Conservation (phyloP, 2,113 vertebrate genomes). For the Ia io region DNA sequence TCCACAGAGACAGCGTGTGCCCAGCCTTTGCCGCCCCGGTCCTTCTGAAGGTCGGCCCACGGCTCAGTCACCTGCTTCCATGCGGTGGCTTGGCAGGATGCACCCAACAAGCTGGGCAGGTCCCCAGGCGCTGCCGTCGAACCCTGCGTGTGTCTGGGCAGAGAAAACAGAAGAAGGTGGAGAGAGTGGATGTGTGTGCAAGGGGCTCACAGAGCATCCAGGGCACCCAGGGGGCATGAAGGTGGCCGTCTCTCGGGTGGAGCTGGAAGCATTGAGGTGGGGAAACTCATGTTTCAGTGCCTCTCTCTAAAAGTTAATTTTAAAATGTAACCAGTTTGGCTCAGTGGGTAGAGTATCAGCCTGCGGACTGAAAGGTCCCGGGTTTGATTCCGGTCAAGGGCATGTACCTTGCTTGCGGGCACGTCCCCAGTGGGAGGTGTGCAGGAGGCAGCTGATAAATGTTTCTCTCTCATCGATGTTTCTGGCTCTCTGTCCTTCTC, state of each 20-base stretch:
- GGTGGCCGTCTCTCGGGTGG: not conserved
- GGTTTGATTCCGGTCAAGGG: too few species aligned
- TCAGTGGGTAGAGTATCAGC: too few species aligned
- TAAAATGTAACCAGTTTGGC: not conserved
- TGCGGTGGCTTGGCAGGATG: rapidly evolving
- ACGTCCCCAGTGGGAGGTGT: too few species aligned
- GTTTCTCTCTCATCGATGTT: too few species aligned
- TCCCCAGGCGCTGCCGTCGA: not conserved
- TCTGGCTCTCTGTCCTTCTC: too few species aligned
- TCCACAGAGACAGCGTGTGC: not conserved
- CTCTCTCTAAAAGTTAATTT: not conserved
- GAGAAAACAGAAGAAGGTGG: not conserved
- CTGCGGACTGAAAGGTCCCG: too few species aligned
- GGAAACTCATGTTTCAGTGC: not conserved
- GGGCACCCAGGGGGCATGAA: not conserved
- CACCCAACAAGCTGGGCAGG: not conserved
- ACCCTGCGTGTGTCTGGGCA: not conserved
- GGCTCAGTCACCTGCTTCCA: not conserved
- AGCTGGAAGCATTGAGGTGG: too few species aligned
- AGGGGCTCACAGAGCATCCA: not conserved
- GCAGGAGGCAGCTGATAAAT: too few species aligned
- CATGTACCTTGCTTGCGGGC: too few species aligned
- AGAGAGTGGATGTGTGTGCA: not conserved
- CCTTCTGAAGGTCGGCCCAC: not conserved
- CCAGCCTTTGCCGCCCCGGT: not conserved